phyloP scores from a whole-genome alignment of 2,113 vertebrate genomes.

The Polypterus senegalus region DNA sequence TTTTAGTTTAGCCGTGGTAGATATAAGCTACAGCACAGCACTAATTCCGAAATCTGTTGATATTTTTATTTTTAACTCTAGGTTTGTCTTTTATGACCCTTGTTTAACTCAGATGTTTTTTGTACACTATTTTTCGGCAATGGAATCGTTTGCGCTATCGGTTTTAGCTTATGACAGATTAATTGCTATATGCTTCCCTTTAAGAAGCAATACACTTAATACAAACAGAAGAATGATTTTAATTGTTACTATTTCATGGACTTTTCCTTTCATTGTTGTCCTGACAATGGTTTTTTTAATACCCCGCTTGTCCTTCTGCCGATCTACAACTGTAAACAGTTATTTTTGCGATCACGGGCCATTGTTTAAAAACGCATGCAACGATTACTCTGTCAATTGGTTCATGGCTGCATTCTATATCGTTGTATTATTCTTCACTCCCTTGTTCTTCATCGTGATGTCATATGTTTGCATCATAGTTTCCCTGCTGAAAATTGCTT shows the following conservation, averaged over 20 bases:
- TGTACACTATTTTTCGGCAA: neutral
- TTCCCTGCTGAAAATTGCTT: conserved; percentile 1
- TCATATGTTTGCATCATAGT: neutral
- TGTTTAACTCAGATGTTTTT: conserved; percentile 6
- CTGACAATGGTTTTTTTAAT: neutral
- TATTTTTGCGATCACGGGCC: conserved; percentile 9
- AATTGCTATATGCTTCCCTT: conserved; percentile 4
- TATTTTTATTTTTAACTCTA: neutral
- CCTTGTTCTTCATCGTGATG: conserved; percentile 1
- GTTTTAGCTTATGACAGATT: conserved; percentile 8
- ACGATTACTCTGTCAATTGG: neutral
- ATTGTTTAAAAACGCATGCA: conserved; percentile 3
- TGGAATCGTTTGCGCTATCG: neutral
- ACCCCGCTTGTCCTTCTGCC: neutral
- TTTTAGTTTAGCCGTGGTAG: conserved; percentile 6
- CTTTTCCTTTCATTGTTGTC: neutral
- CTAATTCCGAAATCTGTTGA: conserved; percentile 5
- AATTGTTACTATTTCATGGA: conserved; percentile 1
- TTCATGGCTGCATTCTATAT: conserved; percentile 1
- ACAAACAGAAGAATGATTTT: conserved; percentile 3
- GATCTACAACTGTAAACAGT: conserved; percentile 6
- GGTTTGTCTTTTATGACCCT: neutral
- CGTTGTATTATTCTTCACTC: neutral
- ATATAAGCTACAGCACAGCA: conserved; percentile 3
- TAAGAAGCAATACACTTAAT: neutral